These are phyloP conservation scores for Aphrocallistes beatrix DNA, from an alignment of 37 sponge, comb jelly and placozoan species.

Conservation along the genomic window DNA sequence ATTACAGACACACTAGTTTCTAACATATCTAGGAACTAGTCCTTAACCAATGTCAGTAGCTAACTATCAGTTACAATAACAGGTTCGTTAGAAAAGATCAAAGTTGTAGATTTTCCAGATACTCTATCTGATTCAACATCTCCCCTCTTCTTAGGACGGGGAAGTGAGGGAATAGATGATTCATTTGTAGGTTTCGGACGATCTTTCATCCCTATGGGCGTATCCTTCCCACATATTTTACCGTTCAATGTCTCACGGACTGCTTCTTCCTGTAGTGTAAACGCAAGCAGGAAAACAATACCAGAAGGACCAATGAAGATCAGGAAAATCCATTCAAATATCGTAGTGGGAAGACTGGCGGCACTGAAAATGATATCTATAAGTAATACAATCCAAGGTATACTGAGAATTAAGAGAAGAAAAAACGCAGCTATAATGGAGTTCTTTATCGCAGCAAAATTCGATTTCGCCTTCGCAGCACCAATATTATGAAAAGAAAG, in stretches of 20 bases:
- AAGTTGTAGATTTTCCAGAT: too few species aligned
- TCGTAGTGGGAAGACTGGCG: neutral
- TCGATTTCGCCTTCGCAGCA: neutral
- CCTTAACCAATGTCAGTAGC: too few species aligned
- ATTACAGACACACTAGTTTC: too few species aligned
- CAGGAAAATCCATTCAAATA: conserved; percentile 1
- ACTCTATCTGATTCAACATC: too few species aligned
- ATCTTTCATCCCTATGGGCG: neutral
- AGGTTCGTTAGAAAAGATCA: too few species aligned
- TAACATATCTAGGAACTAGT: too few species aligned
- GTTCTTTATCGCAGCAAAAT: neutral
- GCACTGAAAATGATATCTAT: neutral
- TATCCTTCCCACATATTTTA: neutral
- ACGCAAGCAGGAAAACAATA: neutral
- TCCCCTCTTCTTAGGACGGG: too few species aligned
- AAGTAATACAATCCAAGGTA: neutral
- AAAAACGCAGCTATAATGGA: neutral
- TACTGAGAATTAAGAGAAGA: neutral
- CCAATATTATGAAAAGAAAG: neutral
- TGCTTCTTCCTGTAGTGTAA: neutral
- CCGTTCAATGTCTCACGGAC: neutral
- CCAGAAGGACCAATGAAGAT: neutral
- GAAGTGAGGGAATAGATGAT: too few species aligned
- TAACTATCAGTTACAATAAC: too few species aligned
- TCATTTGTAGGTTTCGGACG: too few species aligned